Evolutionary conservation across 2,113 vertebrate species (phyloP).

Genomic region (Peromyscus californicus): DNA sequence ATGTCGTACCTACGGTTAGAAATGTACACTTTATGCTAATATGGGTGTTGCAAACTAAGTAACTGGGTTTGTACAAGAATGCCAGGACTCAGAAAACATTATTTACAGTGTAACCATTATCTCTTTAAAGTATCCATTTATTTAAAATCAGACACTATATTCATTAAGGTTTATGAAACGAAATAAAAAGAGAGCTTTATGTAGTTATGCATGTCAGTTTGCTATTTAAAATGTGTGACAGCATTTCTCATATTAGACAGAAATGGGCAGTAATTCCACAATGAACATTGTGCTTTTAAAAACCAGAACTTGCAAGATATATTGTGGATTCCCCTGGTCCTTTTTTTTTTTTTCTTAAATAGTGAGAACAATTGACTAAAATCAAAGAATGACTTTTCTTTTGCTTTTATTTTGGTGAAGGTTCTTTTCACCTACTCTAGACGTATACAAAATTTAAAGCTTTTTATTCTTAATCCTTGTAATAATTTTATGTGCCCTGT

Average conservation of each 20-base stretch:
- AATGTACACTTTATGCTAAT: slow-evolving; percentile 71
- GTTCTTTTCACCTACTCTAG: slow-evolving; percentile 22
- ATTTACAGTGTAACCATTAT: slow-evolving; percentile 82
- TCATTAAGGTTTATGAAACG: slow-evolving; percentile 80
- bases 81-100: slow-evolving; percentile 82
- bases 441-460: slow-evolving; percentile 40
- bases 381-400: slow-evolving; percentile 41
- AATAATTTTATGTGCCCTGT: not conserved
- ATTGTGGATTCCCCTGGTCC: slow-evolving; percentile 70
- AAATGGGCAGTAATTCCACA: slow-evolving; percentile 78
- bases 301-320: slow-evolving; percentile 69
- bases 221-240: slow-evolving; percentile 77
- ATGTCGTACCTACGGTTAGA: slow-evolving; percentile 82
- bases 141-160: slow-evolving; percentile 79
- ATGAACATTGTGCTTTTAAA: slow-evolving; percentile 71
- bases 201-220: slow-evolving; percentile 84
- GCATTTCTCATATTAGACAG: slow-evolving; percentile 71
- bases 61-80: slow-evolving; percentile 82
- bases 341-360: no score
- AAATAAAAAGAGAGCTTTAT: slow-evolving; percentile 80
- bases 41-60: slow-evolving; percentile 80
- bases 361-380: slow-evolving; percentile 41
- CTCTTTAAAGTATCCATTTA: slow-evolving; percentile 80
- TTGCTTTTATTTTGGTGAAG: slow-evolving; percentile 43
- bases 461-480: slow-evolving; percentile 33